Evolutionary conservation across 2,888 invertebrate species (phyloP).

Genomic region (Gastrophysa polygoni): DNA sequence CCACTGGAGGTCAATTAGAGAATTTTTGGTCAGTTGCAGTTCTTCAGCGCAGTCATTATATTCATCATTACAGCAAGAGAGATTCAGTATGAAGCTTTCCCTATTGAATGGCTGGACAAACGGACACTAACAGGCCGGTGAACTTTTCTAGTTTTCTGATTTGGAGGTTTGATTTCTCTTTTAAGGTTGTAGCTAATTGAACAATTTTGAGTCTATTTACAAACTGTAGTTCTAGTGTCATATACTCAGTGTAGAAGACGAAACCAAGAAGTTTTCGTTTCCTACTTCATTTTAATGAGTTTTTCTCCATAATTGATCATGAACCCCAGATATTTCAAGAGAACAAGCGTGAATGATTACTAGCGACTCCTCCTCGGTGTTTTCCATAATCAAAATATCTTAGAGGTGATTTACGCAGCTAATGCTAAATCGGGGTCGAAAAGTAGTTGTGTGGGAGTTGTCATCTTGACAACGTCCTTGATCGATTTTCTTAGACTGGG

Average conservation of each 20-base stretch:
- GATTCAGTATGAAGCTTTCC: slow-evolving; percentile 41
- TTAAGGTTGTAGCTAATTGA: not conserved
- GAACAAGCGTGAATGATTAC: not conserved
- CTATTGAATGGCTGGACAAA: slow-evolving; percentile 45
- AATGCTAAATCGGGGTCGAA: slow-evolving; percentile 18
- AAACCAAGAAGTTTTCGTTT: not conserved
- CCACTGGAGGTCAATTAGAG: not conserved
- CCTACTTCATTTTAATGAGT: not conserved
- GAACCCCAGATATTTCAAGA: not conserved
- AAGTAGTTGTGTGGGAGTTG: slow-evolving; percentile 11
- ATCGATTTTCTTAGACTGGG: slow-evolving; percentile 13
- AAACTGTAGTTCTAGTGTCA: not conserved
- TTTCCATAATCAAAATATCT: not conserved
- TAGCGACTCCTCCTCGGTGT: not conserved
- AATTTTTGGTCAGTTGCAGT: not conserved
- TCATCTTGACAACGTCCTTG: slow-evolving; percentile 16
- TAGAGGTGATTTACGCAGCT: not conserved
- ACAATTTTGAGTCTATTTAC: not conserved
- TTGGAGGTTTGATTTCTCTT: not conserved
- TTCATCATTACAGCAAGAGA: not conserved
- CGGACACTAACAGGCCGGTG: slow-evolving; percentile 28
- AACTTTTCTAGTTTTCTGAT: not conserved
- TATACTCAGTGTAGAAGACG: not conserved
- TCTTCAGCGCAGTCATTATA: not conserved
- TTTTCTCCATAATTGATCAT: not conserved